A percentile compares a stretch with the other conserved stretches of the same genome.
Evolutionary conservation across 1,140 invertebrate species (phyloP).

Genomic region (Lamellibrachia luymesi): DNA sequence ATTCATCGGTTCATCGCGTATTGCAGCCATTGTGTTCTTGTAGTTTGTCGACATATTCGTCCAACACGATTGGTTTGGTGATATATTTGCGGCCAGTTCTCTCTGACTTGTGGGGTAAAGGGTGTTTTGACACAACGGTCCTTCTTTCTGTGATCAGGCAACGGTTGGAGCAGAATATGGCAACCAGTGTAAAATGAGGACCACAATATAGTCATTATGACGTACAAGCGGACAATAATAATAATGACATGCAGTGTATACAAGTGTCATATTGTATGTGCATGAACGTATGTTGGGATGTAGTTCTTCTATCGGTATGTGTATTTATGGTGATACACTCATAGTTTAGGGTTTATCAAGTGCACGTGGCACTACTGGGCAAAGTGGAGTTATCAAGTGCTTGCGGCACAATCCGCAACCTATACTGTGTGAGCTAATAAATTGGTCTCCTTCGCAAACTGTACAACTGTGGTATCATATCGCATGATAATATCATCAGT

Average conservation of each 20-base stretch:
- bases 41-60: not conserved
- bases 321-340: not conserved
- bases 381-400: no score
- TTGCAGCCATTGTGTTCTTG: not conserved
- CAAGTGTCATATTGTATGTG: not conserved
- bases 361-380: no score
- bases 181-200: not conserved
- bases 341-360: not conserved
- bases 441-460: no score
- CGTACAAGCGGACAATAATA: no score
- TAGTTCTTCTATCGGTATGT: not conserved
- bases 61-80: not conserved
- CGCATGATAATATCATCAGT: no score
- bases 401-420: no score
- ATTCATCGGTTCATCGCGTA: not conserved
- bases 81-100: not conserved
- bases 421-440: no score
- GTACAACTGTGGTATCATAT: no score
- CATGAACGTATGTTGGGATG: not conserved
- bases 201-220: not conserved
- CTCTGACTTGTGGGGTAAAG: not conserved
- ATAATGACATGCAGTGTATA: not conserved
- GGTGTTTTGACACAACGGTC: no score
- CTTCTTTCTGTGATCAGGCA: no score
- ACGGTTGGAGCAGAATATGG: no score